These are phyloP conservation scores for Anhinga rufa DNA, from an alignment of 2,113 vertebrate genomes.

Conservation along the genomic window DNA sequence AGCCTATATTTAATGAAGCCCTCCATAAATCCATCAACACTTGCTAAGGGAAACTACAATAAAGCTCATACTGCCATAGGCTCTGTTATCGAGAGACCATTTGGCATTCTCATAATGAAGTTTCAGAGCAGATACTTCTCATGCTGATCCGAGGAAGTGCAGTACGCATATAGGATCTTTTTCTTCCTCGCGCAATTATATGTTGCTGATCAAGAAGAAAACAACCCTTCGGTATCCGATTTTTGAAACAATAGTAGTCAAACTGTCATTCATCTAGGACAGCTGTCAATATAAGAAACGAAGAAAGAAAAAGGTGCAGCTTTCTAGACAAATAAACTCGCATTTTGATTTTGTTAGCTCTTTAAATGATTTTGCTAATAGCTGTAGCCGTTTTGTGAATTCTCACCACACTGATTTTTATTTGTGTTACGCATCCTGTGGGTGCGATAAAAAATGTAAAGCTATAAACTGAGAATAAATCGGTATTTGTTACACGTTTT, in stretches of 20 bases:
- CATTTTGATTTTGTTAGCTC: not conserved
- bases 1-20: slow-evolving; percentile 70
- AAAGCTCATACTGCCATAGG: slow-evolving; percentile 39
- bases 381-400: not conserved
- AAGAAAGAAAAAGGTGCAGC: not conserved
- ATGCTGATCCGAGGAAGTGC: not conserved
- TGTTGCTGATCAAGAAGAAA: not conserved
- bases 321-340: not conserved
- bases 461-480: not conserved
- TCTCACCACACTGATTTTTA: not conserved
- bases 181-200: not conserved
- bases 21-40: slow-evolving; percentile 72
- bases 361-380: not conserved
- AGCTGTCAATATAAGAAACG: not conserved
- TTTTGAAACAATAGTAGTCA: not conserved
- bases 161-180: not conserved
- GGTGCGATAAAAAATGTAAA: not conserved
- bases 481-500: not conserved
- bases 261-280: not conserved
- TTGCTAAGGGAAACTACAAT: slow-evolving; percentile 59
- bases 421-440: not conserved
- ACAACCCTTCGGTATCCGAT: not conserved
- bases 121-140: not conserved
- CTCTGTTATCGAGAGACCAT: not conserved
- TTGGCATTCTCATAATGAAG: slow-evolving; percentile 36